A percentile compares a stretch with the other conserved stretches of the same genome.
These are phyloP conservation scores for Centrocercus urophasianus DNA, from an alignment of 2,113 vertebrate genomes.

Conservation along the genomic window DNA sequence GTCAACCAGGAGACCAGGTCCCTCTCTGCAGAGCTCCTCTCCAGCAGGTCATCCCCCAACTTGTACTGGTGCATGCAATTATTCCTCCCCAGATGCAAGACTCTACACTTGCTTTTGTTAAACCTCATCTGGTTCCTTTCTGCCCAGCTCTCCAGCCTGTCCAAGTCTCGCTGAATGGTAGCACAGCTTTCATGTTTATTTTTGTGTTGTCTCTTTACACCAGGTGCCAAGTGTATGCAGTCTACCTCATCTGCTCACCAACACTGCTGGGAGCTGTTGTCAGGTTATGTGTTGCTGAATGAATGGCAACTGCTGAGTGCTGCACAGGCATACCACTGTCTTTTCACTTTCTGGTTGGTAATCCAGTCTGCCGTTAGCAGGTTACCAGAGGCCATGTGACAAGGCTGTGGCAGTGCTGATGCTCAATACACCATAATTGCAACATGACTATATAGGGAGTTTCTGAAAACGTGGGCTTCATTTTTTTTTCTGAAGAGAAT, in stretches of 20 bases:
- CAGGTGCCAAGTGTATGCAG: neutral
- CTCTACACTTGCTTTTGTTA: too few species aligned
- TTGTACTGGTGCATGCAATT: too few species aligned
- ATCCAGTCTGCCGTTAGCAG: neutral
- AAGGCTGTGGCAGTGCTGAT: neutral
- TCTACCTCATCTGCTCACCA: conserved; percentile 24
- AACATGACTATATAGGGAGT: neutral
- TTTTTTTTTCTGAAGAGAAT: neutral
- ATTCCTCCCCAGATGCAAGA: too few species aligned
- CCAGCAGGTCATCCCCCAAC: too few species aligned
- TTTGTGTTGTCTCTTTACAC: neutral
- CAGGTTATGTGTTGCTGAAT: conserved; percentile 6
- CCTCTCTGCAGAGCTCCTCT: too few species aligned
- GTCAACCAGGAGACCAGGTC: too few species aligned
- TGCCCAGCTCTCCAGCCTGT: too few species aligned
- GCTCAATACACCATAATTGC: neutral
- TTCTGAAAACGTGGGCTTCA: neutral
- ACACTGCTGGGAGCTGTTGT: neutral
- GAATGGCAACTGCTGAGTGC: neutral
- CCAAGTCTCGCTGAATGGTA: too few species aligned
- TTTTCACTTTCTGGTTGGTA: neutral
- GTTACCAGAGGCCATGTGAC: neutral
- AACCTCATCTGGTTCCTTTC: too few species aligned
- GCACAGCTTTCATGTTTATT: neutral
- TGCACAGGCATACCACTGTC: neutral